Evolutionary conservation across 2,797 vertebrate genomes (phyloP).

Genomic region (Ctenopoma kingsleyae): DNA sequence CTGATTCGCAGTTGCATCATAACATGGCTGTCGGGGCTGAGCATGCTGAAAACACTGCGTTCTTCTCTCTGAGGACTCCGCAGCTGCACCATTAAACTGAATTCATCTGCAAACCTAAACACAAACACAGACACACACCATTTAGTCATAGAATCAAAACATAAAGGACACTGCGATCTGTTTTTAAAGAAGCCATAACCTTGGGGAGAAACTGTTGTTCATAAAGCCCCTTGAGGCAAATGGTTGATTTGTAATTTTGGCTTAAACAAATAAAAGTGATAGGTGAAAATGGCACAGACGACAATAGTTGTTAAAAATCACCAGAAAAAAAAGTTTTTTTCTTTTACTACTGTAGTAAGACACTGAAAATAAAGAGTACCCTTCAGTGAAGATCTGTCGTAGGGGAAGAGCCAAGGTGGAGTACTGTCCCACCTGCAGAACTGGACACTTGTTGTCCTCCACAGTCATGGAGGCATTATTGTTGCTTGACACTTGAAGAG

Average conservation of each 20-base stretch:
- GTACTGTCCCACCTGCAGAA: slow-evolving; percentile 88
- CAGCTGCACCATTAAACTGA: slow-evolving; percentile 88
- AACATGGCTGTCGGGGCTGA: slow-evolving; percentile 81
- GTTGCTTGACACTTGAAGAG: slow-evolving; percentile 66
- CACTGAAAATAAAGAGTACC: slow-evolving; percentile 67
- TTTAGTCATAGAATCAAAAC: neutral
- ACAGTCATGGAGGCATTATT: slow-evolving; percentile 83
- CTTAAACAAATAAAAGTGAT: no score
- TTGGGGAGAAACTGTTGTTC: neutral
- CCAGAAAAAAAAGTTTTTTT: no score
- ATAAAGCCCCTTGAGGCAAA: neutral
- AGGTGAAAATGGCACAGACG: no score
- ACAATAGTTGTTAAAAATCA: no score
- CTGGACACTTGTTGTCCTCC: slow-evolving; percentile 80
- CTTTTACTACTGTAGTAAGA: no score
- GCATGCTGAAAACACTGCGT: slow-evolving; percentile 86
- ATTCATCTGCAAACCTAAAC: slow-evolving; percentile 88
- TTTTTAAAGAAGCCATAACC: neutral
- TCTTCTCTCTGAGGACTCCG: slow-evolving; percentile 84
- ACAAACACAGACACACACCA: slow-evolving; percentile 23
- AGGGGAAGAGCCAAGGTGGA: slow-evolving; percentile 87
- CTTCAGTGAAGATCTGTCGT: slow-evolving; percentile 81
- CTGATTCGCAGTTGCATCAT: slow-evolving; percentile 89
- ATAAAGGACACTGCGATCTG: neutral
- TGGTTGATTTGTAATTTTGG: neutral